phyloP scores from a whole-genome alignment of 1,140 invertebrate genomes.

The Temnothorax longispinosus region DNA sequence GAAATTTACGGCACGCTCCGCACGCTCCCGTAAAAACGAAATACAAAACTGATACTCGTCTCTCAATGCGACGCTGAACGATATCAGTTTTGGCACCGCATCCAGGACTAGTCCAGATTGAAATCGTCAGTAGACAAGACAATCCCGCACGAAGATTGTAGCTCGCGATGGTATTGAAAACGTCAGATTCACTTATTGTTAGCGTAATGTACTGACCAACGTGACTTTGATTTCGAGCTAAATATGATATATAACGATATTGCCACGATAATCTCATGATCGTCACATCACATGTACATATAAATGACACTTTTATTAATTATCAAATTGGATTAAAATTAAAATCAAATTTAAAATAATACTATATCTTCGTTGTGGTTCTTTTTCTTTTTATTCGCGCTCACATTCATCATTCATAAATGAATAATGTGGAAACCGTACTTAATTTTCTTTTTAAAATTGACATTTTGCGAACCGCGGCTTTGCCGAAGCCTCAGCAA shows the following conservation, averaged over 20 bases:
- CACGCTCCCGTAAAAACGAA: conserved; percentile 13
- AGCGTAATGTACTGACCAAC: neutral
- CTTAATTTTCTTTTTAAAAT: conserved; percentile 10
- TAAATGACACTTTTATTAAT: conserved; percentile 6
- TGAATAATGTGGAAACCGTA: conserved; percentile 1
- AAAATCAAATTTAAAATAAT: conserved; percentile 11
- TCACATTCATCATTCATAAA: neutral
- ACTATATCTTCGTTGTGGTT: neutral
- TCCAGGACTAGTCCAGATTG: conserved; percentile 13
- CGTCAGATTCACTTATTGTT: neutral
- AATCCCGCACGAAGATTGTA: conserved; percentile 20
- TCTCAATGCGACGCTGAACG: conserved; percentile 12
- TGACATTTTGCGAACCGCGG: neutral
- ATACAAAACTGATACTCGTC: conserved; percentile 29
- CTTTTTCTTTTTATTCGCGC: neutral
- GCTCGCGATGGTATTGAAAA: neutral
- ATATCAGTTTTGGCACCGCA: conserved; percentile 37
- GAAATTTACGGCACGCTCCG: conserved; percentile 13
- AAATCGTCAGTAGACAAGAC: conserved; percentile 41
- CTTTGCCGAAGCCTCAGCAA: no score
- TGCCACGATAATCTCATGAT: neutral
- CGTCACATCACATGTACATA: neutral
- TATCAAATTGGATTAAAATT: neutral
- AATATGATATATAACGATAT: neutral
- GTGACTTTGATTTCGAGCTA: neutral